phyloP scores from a whole-genome alignment of 2,888 invertebrate genomes.

The Subacronicta megacephala region DNA sequence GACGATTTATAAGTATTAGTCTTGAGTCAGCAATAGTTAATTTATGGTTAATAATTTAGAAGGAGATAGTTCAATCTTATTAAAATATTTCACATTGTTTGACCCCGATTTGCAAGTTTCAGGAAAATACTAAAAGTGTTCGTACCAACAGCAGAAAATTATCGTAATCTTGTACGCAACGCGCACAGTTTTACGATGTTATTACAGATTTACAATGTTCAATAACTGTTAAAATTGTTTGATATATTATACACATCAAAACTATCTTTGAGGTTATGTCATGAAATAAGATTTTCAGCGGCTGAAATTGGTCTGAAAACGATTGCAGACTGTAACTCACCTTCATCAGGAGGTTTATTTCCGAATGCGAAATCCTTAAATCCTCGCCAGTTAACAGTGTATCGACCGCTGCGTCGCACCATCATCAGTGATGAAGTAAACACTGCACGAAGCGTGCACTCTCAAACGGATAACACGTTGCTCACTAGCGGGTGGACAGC shows the following conservation, averaged over 20 bases:
- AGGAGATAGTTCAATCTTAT: too few relatives aligned
- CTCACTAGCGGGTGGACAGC: slow-evolving; percentile 63
- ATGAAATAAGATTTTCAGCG: slow-evolving; percentile 41
- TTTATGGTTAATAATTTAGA: too few relatives aligned
- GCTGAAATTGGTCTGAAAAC: slow-evolving; percentile 49
- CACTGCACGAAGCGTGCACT: slow-evolving; percentile 56
- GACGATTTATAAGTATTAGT: too few relatives aligned
- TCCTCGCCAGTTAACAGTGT: slow-evolving; percentile 87
- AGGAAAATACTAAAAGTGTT: slow-evolving; percentile 13
- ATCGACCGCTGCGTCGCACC: slow-evolving; percentile 87
- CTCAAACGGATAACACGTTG: slow-evolving; percentile 57
- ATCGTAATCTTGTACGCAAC: slow-evolving; percentile 13
- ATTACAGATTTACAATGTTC: slow-evolving; percentile 14
- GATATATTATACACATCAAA: slow-evolving; percentile 23
- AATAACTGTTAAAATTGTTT: slow-evolving; percentile 27
- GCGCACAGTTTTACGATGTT: slow-evolving; percentile 31
- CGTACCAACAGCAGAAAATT: slow-evolving; percentile 13
- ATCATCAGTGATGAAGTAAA: slow-evolving; percentile 76
- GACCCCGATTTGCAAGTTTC: slow-evolving; percentile 9
- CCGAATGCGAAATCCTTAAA: slow-evolving; percentile 84
- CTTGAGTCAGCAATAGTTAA: too few relatives aligned
- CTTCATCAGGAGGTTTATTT: slow-evolving; percentile 86
- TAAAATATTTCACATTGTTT: slow-evolving; percentile 10
- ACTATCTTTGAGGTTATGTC: slow-evolving; percentile 71
- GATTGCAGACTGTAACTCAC: slow-evolving; percentile 66